phyloP scores from a whole-genome alignment of 2,113 vertebrate genomes.

The Copsychus sechellarum region DNA sequence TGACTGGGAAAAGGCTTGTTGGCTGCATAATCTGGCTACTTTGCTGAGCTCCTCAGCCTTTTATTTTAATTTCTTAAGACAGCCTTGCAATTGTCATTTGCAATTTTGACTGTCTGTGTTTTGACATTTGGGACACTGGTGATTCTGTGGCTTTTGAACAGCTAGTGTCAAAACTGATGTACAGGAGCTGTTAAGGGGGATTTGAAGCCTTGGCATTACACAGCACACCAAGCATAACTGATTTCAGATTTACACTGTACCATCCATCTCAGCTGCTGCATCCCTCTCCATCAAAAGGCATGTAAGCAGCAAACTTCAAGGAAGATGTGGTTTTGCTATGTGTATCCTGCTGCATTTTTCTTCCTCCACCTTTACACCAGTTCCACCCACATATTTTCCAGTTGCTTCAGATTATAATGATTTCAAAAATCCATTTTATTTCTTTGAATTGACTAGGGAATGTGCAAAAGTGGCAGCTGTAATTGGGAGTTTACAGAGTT shows the following conservation, averaged over 20 bases:
- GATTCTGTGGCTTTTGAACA: not conserved
- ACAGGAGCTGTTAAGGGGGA: not conserved
- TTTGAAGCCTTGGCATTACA: not conserved
- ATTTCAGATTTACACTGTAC: not conserved
- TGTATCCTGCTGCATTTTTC: not conserved
- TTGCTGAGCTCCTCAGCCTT: not conserved
- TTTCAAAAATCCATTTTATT: not conserved
- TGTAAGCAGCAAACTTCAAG: not conserved
- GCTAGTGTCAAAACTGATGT: not conserved
- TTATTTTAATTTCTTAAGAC: not conserved
- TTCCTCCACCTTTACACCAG: not conserved
- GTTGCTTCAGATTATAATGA: not conserved
- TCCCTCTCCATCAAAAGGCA: not conserved
- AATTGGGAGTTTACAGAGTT: slow-evolving; percentile 23
- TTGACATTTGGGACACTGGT: not conserved
- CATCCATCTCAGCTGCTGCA: not conserved
- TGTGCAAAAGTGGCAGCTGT: not conserved
- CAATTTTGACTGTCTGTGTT: not conserved
- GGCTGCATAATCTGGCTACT: not conserved
- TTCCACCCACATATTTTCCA: not conserved
- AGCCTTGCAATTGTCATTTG: not conserved
- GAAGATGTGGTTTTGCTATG: not conserved
- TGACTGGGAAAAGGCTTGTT: not conserved
- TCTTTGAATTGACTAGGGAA: not conserved
- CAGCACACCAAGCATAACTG: not conserved